Base-by-base conservation (phyloP, 2,113 vertebrate species). In the Sapajus apella region DNA sequence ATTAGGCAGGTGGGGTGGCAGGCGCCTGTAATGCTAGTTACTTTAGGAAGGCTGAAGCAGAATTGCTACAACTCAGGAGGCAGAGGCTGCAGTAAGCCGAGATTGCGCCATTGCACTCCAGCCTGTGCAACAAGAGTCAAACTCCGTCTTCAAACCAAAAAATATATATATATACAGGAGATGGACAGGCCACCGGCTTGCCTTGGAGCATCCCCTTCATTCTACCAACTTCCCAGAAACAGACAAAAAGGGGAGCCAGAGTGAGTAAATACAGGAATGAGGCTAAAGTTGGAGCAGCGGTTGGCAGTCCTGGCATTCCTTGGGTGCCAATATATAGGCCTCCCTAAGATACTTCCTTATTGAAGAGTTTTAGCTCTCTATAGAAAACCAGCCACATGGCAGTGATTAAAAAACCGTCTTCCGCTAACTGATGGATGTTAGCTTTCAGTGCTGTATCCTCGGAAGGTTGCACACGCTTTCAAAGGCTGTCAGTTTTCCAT, bases 401-500 rank as follows among this genome's bases (percentile, higher is more conserved):
- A 97, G 83, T 96, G 91, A 97, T 87, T 58, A 87, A 89, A 89
- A 88, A 92, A 92, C 97, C 91, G 87, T 86, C 97, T 97, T 89
- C 95, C 97, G 96, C 96, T 98, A 88, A 96, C 96, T 97, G 97
- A 92, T 97, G 94, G 96, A 97, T 58, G 91, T 87, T 92, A 97
- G 96, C 93, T 94, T 94, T 89, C 30, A 84, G 76, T 95, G 94
- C 94, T 97, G 86, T 96, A 85, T 97, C 97, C 97, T 90, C 97
- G 98, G 98, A 98, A 98, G 96, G 95, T n/a, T 96, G 94, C 55
- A 50, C 32, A 97, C 3, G 88, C 97, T 98, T 98, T 98, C 95
- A 98, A 95, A 98, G 92, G 97, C 95, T 97, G 98, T 98, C 98
- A 98, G 97, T 96, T 98, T 98, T 98, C 97, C 97, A 97, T 95